phyloP scores from a whole-genome alignment of 2,888 invertebrate species.

The Philaethria dido region DNA sequence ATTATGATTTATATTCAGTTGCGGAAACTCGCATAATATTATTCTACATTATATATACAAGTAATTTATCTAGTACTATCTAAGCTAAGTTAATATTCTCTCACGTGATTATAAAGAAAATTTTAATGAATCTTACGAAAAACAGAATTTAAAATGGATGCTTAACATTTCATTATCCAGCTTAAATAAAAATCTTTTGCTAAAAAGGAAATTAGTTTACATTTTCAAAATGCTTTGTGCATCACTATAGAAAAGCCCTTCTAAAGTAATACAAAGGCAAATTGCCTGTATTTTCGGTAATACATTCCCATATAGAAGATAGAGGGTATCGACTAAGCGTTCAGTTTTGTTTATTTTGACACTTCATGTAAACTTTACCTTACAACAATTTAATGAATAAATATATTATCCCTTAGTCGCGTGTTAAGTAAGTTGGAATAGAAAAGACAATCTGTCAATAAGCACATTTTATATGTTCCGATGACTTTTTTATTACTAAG shows the following conservation, averaged over 20 bases:
- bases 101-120: constrained; percentile 27
- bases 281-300: constrained; percentile 25
- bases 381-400: constrained; percentile 12
- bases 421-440: not conserved
- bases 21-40: not conserved
- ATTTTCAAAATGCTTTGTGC: constrained; percentile 35
- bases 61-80: not conserved
- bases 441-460: not conserved
- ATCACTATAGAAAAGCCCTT: constrained; percentile 28
- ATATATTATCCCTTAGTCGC: constrained; percentile 1
- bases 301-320: constrained; percentile 18
- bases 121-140: constrained; percentile 31
- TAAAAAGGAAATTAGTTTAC: constrained; percentile 35
- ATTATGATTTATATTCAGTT: not conserved
- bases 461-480: too few species aligned
- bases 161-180: constrained; percentile 35
- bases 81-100: constrained; percentile 15
- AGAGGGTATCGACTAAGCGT: constrained; percentile 2
- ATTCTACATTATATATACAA: constrained; percentile 6
- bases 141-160: constrained; percentile 34
- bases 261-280: constrained; percentile 30
- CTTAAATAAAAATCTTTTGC: constrained; percentile 32
- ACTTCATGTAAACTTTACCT: constrained; percentile 15
- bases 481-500: too few species aligned
- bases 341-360: constrained; percentile 10